Evolutionary conservation across 1,140 invertebrate species (phyloP).

Genomic region (Hylaeus anthracinus): DNA sequence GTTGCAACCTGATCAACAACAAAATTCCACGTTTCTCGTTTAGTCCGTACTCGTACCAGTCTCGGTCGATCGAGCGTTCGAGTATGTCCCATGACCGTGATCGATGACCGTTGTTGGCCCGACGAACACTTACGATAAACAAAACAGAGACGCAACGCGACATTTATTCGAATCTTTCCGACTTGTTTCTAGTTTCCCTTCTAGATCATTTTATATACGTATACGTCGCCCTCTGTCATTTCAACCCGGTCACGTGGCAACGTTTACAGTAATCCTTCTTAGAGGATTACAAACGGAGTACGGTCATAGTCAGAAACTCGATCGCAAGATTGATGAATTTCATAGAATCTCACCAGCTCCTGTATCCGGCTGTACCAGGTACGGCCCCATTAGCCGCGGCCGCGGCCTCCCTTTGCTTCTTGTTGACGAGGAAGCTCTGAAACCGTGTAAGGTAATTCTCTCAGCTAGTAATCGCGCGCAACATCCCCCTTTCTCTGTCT

Average conservation of each 20-base stretch:
- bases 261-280: too few relatives aligned
- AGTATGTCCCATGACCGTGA: background rate
- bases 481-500: background rate
- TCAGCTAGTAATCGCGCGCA: background rate
- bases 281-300: background rate
- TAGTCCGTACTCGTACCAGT: constrained; percentile 29
- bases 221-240: too few relatives aligned
- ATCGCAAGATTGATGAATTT: background rate
- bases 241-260: too few relatives aligned
- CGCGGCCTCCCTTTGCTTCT: constrained; percentile 90
- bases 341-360: constrained; percentile 86
- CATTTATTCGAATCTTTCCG: too few relatives aligned
- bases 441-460: constrained; percentile 61
- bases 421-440: constrained; percentile 94
- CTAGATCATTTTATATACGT: too few relatives aligned
- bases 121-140: too few relatives aligned
- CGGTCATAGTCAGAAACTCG: too few relatives aligned
- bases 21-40: background rate
- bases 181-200: too few relatives aligned
- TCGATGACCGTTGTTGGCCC: too few relatives aligned
- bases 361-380: constrained; percentile 86
- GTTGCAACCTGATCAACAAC: constrained; percentile 71
- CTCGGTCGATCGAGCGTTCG: background rate
- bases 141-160: too few relatives aligned
- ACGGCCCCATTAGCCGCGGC: constrained; percentile 87